Conservation (phyloP, 2,113 vertebrate species). For the Sturnira hondurensis region DNA sequence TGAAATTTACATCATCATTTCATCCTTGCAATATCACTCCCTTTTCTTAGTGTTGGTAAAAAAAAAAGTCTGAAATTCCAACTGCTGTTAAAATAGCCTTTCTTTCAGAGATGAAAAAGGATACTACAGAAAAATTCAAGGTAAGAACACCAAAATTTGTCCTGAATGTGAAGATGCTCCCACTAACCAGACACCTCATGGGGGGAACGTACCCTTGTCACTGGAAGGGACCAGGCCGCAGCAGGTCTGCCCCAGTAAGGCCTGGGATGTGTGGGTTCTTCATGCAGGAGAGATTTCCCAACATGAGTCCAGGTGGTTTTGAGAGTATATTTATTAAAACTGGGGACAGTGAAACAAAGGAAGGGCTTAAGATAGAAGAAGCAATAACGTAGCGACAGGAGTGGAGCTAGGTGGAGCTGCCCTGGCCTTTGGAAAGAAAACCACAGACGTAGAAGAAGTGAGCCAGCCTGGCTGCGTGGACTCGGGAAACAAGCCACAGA, state of each 20-base stretch:
- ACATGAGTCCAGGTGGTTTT: no score
- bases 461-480: neutral
- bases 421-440: neutral
- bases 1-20: neutral
- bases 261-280: neutral
- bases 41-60: neutral
- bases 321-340: neutral
- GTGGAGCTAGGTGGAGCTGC: neutral
- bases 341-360: neutral
- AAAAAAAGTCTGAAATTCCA: neutral
- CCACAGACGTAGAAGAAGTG: neutral
- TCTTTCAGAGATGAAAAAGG: slow-evolving; percentile 53
- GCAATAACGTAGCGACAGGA: neutral
- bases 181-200: neutral
- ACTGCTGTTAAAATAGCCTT: slow-evolving; percentile 40
- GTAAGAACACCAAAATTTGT: slow-evolving; percentile 39
- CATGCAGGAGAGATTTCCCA: neutral
- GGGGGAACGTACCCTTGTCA: neutral
- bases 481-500: neutral
- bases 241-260: neutral
- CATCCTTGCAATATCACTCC: neutral
- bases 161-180: neutral
- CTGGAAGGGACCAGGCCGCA: neutral
- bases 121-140: neutral
- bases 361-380: neutral